Evolutionary conservation across 2,888 invertebrate genomes (phyloP), one percentile per base, ranked within the genome.

Genomic region (Yponomeuta evonymella): DNA sequence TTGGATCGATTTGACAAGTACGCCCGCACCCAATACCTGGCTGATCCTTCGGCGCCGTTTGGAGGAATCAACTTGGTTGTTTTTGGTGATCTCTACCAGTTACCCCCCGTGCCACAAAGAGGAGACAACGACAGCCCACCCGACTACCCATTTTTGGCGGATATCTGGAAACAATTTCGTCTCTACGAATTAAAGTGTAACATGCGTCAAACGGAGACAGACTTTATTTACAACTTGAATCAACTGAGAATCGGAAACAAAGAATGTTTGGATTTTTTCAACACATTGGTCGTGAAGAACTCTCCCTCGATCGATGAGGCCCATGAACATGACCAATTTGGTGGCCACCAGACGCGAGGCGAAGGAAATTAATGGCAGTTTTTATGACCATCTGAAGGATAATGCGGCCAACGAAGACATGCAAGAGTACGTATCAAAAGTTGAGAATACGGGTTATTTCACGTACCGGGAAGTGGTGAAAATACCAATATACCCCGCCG

Each of bases 301-400:
- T 11, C 30, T 5, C 65, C 65, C 65, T 29, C 23, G 3, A 3
- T 23, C 29, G 65, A 65, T 30, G 65, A 65, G 29, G 65, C 65
- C 23, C n/a, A 23, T 29, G 29, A 65, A 65, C 11, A 65, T 65
- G 65, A 65, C 65, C 65, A 65, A 65, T 30, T 30, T 65, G 11
- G 65, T 65, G 65, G 65, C 65, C 29, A 65, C 65, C 30, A 65
- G 29, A 30, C 65, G 65, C 65, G 65, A 65, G 65, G 65, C 65
- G 3, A n/a, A 65, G 29, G 65, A 65, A 4, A 65, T 65, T 65
- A 65, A 65, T 65, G 23, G 30, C 3, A n/a, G 30, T 30, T 65
- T 65, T 65, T 65, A 65, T 29, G 23, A 11, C 11, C 65, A 65
- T 29, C 29, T 65, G 65, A 23, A 29, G 23, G 15, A 23, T 15